Evolutionary conservation across 1,140 invertebrate species (phyloP).

Genomic region (Aphis gossypii): DNA sequence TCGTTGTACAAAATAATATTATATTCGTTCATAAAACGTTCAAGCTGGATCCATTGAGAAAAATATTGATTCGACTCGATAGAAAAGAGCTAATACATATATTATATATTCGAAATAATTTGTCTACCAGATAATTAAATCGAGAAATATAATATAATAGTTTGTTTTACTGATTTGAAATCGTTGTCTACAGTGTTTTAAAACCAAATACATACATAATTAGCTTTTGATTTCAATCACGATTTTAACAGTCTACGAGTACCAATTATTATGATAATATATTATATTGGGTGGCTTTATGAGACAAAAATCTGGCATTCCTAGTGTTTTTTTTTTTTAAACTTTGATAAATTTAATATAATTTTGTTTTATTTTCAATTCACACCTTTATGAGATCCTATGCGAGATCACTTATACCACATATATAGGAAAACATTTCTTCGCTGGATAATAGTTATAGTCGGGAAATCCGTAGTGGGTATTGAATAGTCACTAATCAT

Average conservation of each 20-base stretch:
- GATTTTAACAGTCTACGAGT: background rate
- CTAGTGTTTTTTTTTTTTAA: too few relatives aligned
- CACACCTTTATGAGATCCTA: too few relatives aligned
- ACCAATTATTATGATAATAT: too few relatives aligned
- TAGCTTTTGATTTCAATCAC: background rate
- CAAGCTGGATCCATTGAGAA: background rate
- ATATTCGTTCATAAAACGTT: background rate
- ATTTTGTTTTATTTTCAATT: too few relatives aligned
- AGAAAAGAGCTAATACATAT: too few relatives aligned
- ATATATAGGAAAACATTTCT: background rate
- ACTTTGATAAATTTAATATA: too few relatives aligned
- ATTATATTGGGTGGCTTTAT: background rate
- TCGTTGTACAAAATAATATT: background rate
- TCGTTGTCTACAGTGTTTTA: background rate
- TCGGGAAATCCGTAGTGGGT: background rate
- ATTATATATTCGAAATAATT: background rate
- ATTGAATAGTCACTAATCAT: too few relatives aligned
- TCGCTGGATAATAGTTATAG: too few relatives aligned
- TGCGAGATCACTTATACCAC: too few relatives aligned
- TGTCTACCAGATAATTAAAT: background rate
- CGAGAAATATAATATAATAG: background rate
- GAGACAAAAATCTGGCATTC: too few relatives aligned
- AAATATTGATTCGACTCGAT: too few relatives aligned
- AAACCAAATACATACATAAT: background rate
- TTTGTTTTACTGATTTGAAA: background rate